Evolutionary conservation across 2,888 invertebrate genomes (phyloP).

Genomic region (Palloptera scutellata): DNA sequence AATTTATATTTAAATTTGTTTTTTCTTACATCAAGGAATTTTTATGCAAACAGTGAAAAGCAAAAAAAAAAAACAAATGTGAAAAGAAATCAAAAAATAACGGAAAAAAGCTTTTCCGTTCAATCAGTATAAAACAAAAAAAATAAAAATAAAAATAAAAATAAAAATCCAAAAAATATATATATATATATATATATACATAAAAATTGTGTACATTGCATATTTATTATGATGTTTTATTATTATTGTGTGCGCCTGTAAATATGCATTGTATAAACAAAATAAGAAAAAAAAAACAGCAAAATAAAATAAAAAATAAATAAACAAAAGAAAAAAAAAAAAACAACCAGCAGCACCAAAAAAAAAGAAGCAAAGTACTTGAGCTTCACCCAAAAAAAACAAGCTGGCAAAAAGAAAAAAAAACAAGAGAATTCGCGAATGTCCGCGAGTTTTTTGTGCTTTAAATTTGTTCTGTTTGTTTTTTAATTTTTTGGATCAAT

Average conservation of each 20-base stretch:
- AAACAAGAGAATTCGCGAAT: conserved; percentile 17
- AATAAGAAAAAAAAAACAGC: not conserved
- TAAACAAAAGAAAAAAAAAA: not conserved
- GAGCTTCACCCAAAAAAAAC: not conserved
- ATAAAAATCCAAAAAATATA: conserved; percentile 5
- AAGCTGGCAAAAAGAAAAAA: too few relatives aligned
- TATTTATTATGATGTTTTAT: conserved; percentile 10
- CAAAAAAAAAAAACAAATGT: not conserved
- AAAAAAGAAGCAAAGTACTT: not conserved
- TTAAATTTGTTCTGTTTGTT: not conserved
- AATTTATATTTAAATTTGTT: too few relatives aligned
- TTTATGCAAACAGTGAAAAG: not conserved
- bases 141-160: not conserved
- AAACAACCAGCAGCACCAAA: not conserved
- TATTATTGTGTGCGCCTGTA: conserved; percentile 15
- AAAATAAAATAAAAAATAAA: not conserved
- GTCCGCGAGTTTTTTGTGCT: conserved; percentile 1
- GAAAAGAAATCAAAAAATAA: not conserved
- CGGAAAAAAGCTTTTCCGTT: conserved; percentile 22
- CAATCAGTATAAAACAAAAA: not conserved
- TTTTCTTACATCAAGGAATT: too few relatives aligned
- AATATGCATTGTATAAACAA: conserved; percentile 12
- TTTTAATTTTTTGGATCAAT: not conserved
- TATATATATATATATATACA: not conserved
- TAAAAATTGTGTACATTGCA: conserved; percentile 3